Percentiles rank a stretch among this genome's conserved stretches.
Conservation (phyloP, 2,113 vertebrate genomes). For the Jacana jacana region DNA sequence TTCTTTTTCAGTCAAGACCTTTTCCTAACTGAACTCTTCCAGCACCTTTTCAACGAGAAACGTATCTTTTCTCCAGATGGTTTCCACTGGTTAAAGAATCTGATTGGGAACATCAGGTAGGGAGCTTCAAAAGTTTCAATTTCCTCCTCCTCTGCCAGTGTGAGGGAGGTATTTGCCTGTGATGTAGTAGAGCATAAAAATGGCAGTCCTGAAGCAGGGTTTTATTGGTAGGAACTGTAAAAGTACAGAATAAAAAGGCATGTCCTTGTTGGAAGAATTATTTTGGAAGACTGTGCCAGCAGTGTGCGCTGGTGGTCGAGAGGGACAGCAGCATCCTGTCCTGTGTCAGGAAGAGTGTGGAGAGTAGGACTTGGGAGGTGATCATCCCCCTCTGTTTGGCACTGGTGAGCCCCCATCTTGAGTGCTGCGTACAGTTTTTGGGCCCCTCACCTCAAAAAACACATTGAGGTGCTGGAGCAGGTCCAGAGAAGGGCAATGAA, state of each 20-base stretch:
- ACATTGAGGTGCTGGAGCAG: too few species aligned
- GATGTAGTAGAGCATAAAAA: not conserved
- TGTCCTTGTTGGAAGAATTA: not conserved
- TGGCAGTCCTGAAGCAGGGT: not conserved
- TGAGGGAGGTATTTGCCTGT: not conserved
- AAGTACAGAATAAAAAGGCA: not conserved
- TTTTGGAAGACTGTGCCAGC: not conserved
- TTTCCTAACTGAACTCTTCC: not conserved
- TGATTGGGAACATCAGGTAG: not conserved
- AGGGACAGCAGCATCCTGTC: too few species aligned
- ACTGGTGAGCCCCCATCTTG: too few species aligned
- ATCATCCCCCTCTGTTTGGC: too few species aligned
- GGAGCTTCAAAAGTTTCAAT: not conserved
- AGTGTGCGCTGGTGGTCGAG: too few species aligned
- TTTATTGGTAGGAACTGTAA: not conserved
- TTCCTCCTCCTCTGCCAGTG: not conserved
- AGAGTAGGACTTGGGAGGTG: too few species aligned
- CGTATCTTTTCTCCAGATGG: not conserved
- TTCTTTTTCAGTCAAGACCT: not conserved
- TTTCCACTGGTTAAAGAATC: not conserved
- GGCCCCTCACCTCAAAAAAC: too few species aligned
- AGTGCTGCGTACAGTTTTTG: too few species aligned
- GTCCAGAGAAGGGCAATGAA: too few species aligned
- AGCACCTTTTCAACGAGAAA: not conserved
- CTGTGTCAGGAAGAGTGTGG: too few species aligned